Evolutionary conservation across 2,888 invertebrate species (phyloP).

Genomic region (Cerceris rybyensis): DNA sequence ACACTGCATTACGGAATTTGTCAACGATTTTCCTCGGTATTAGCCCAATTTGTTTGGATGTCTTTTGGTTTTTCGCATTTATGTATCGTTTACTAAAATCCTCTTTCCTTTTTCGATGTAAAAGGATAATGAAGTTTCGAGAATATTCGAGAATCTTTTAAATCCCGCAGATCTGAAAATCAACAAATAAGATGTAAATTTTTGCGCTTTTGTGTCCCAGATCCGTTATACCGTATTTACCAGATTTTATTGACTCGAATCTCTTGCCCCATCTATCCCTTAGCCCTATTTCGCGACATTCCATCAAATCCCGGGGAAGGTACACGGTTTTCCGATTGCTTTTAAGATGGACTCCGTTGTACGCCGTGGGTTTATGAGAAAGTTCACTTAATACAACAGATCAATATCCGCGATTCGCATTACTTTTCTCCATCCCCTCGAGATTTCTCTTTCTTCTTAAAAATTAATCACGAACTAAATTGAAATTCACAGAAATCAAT

Average conservation of each 20-base stretch:
- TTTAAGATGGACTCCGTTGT: slow-evolving; percentile 32
- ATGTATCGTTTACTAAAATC: too few species aligned
- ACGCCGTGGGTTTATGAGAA: slow-evolving; percentile 45
- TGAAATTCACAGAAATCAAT: not conserved
- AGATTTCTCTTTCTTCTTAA: not conserved
- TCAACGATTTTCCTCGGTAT: not conserved
- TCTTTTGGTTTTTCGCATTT: too few species aligned
- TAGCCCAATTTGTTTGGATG: not conserved
- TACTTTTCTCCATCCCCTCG: slow-evolving; percentile 29
- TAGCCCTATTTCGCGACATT: slow-evolving; percentile 36
- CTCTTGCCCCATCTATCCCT: slow-evolving; percentile 43
- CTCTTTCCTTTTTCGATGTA: too few species aligned
- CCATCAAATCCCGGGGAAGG: slow-evolving; percentile 53
- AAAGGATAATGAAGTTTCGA: too few species aligned
- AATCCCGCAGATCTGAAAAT: too few species aligned
- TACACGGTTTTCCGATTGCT: slow-evolving; percentile 54
- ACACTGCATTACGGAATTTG: too few species aligned
- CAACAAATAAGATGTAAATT: not conserved
- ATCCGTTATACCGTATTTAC: slow-evolving; percentile 74
- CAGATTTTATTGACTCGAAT: slow-evolving; percentile 71
- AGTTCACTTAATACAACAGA: slow-evolving; percentile 55
- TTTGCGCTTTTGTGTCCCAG: slow-evolving; percentile 69
- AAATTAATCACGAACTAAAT: not conserved
- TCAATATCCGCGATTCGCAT: slow-evolving; percentile 49
- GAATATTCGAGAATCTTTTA: too few species aligned